A percentile compares a stretch with the other conserved stretches of the same genome.
Conservation (phyloP, 2,888 invertebrate species). For the Liposcelis brunnea region DNA sequence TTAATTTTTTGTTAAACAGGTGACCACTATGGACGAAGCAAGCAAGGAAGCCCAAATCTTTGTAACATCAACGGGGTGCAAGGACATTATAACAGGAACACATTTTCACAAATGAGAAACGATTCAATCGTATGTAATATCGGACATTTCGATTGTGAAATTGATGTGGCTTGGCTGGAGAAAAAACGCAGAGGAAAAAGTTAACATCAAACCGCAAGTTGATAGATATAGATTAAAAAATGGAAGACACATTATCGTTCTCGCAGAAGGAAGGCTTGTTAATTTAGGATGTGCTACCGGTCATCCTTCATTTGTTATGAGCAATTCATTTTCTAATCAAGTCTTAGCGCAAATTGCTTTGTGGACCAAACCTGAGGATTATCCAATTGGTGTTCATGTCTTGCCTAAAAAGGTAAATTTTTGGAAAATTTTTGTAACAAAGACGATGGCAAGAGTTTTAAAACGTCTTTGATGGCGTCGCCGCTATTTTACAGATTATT, state of each 20-base stretch:
- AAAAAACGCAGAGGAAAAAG: conserved; percentile 72
- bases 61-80: conserved; percentile 96
- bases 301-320: conserved; percentile 99
- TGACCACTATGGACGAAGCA: conserved; percentile 92
- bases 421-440: conserved; percentile 4
- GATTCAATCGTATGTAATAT: conserved; percentile 98
- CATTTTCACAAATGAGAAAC: conserved; percentile 88
- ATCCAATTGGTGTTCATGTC: conserved; percentile 79
- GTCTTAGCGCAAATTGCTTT: conserved; percentile 97
- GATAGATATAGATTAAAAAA: conserved; percentile 79
- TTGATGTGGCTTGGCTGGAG: conserved; percentile 90
- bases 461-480: no score
- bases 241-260: conserved; percentile 81
- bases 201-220: conserved; percentile 88
- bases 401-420: conserved; percentile 64
- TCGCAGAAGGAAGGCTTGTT: conserved; percentile 92
- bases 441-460: no score
- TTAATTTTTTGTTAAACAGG: no score
- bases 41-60: conserved; percentile 80
- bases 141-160: conserved; percentile 98
- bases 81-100: conserved; percentile 69
- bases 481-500: no score
- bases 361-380: conserved; percentile 76
- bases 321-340: conserved; percentile 97
- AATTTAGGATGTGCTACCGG: conserved; percentile 98